Evolutionary conservation across 1,140 invertebrate genomes (phyloP).

Genomic region (Drosophila nikananu): DNA sequence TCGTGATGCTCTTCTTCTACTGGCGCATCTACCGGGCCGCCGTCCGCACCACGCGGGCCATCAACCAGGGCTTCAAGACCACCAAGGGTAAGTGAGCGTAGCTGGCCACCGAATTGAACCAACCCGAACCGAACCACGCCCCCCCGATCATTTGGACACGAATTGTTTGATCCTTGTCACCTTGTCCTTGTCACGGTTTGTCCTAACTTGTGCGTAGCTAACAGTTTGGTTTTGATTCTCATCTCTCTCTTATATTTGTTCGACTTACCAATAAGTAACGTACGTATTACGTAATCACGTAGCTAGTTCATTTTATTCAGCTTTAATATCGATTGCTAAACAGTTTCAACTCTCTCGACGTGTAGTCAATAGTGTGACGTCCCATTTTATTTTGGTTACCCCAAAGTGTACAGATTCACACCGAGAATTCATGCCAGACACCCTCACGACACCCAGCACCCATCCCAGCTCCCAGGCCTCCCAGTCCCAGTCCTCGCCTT

Average conservation of each 20-base stretch:
- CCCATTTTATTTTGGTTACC: constrained; percentile 48
- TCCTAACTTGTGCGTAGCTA: constrained; percentile 79
- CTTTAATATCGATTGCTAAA: constrained; percentile 69
- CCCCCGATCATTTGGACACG: constrained; percentile 62
- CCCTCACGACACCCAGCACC: constrained; percentile 13
- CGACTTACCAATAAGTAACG: constrained; percentile 61
- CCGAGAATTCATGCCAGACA: constrained; percentile 36
- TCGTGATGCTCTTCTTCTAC: constrained; percentile 98
- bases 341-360: constrained; percentile 70
- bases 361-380: constrained; percentile 79
- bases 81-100: constrained; percentile 89
- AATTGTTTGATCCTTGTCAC: constrained; percentile 51
- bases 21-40: constrained; percentile 95
- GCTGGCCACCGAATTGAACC: background rate
- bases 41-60: constrained; percentile 87
- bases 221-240: constrained; percentile 66
- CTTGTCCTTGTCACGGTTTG: constrained; percentile 42
- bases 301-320: constrained; percentile 75
- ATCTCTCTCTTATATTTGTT: constrained; percentile 51
- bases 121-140: constrained; percentile 19
- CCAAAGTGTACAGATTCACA: constrained; percentile 45
- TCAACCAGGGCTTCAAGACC: constrained; percentile 95
- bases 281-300: constrained; percentile 56
- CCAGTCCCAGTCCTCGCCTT: constrained; percentile 20
- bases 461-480: background rate